Conservation (phyloP, 2,797 vertebrate genomes). For the Alauda arvensis region DNA sequence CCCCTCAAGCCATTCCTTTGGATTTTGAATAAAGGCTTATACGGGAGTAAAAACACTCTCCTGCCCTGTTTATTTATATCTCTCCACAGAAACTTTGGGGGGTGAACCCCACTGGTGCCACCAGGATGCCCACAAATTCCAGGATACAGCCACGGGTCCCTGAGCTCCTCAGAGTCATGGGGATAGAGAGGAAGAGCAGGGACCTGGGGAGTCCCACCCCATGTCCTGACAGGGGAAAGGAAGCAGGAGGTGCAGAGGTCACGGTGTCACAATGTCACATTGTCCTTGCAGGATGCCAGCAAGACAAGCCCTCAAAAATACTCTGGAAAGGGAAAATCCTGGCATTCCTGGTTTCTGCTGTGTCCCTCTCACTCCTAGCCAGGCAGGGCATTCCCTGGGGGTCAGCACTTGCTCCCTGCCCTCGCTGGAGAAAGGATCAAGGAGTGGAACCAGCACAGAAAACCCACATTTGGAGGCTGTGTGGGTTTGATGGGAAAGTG, state of each 20-base stretch:
- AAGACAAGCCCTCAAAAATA: not conserved
- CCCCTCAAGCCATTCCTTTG: too few relatives aligned
- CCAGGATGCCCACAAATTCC: accelerated
- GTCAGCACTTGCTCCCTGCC: not conserved
- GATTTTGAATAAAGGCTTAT: too few relatives aligned
- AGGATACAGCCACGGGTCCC: accelerated
- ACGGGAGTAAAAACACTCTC: too few relatives aligned
- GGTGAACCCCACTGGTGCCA: not conserved
- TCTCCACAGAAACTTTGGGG: too few relatives aligned
- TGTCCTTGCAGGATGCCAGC: too few relatives aligned
- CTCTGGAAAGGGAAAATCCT: not conserved
- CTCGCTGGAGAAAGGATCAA: not conserved
- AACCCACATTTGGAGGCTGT: accelerated
- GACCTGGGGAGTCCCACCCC: not conserved
- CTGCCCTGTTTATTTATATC: too few relatives aligned
- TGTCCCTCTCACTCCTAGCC: accelerated
- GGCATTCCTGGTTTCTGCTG: not conserved
- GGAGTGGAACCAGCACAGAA: not conserved
- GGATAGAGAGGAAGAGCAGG: not conserved
- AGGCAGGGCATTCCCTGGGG: accelerated
- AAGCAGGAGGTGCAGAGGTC: not conserved
- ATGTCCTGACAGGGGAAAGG: accelerated
- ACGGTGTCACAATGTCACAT: accelerated
- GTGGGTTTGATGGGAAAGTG: not conserved
- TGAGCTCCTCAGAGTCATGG: not conserved